These are phyloP conservation scores for Micropoecilia bifurca DNA, from an alignment of 2,797 vertebrate genomes.

Conservation along the genomic window DNA sequence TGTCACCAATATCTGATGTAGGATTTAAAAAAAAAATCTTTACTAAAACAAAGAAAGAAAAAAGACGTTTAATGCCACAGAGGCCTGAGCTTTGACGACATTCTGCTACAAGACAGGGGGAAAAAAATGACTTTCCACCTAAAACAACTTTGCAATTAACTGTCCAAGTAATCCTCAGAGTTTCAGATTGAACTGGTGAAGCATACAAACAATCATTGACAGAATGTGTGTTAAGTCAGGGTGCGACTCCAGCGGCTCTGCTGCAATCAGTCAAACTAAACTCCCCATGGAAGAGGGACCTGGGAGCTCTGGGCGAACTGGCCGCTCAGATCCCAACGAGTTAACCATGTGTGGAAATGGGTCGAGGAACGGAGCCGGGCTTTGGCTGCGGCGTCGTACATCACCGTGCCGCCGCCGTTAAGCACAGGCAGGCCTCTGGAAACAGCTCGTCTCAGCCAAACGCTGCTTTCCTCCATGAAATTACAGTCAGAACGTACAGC, in stretches of 20 bases:
- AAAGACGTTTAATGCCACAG: not conserved
- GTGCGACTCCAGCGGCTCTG: constrained; percentile 33
- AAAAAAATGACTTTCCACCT: constrained; percentile 21
- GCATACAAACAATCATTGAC: constrained; percentile 12
- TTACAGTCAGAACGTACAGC: constrained; percentile 24
- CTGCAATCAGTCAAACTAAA: constrained; percentile 52
- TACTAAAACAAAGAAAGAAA: not conserved
- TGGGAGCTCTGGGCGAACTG: constrained; percentile 46
- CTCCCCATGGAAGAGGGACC: constrained; percentile 52
- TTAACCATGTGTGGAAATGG: constrained; percentile 81
- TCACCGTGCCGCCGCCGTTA: constrained; percentile 75
- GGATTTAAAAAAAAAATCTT: not conserved
- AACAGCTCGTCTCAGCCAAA: constrained; percentile 34
- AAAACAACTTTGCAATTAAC: constrained; percentile 31
- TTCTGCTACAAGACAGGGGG: constrained; percentile 27
- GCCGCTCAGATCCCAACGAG: constrained; percentile 55
- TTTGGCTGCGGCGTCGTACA: constrained; percentile 66
- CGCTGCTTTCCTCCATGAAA: not conserved
- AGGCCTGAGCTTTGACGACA: constrained; percentile 53
- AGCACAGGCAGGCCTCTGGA: constrained; percentile 50
- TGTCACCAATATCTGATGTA: not conserved
- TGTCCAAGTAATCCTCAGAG: constrained; percentile 12
- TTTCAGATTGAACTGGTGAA: constrained; percentile 27
- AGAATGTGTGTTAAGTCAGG: constrained; percentile 12
- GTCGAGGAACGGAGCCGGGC: constrained; percentile 55